Conservation (phyloP, 2,797 vertebrate species). For the Hephaestus fuliginosus region DNA sequence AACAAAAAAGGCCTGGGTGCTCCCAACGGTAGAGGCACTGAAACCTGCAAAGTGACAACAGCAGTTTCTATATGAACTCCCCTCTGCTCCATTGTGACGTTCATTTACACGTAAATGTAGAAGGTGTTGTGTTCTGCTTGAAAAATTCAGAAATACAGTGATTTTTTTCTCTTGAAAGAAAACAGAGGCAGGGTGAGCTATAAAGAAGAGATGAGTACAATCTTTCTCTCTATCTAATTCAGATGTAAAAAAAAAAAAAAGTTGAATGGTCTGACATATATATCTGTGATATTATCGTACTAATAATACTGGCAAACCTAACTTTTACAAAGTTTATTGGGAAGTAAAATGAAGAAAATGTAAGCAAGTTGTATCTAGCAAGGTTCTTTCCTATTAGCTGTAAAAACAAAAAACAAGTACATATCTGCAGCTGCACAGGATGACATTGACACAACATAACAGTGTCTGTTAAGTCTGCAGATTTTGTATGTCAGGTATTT, state of each 20-base stretch:
- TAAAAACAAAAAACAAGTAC: neutral
- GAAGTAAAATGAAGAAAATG: neutral
- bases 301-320: neutral
- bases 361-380: neutral
- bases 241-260: too few species aligned
- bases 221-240: neutral
- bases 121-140: neutral
- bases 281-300: too few species aligned
- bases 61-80: conserved; percentile 13
- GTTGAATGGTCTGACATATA: too few species aligned
- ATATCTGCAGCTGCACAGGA: neutral
- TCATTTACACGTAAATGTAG: neutral
- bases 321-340: neutral
- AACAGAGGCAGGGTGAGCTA: neutral
- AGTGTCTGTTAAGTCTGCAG: neutral
- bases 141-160: neutral
- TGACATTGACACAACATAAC: neutral
- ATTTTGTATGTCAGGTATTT: neutral
- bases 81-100: conserved; percentile 4
- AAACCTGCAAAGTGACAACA: conserved; percentile 33
- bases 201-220: neutral
- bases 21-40: conserved; percentile 30
- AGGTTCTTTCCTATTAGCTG: neutral
- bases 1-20: conserved; percentile 12
- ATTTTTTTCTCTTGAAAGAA: neutral